Evolutionary conservation across 1,140 invertebrate species (phyloP).

Genomic region (Pachypsylla venusta): DNA sequence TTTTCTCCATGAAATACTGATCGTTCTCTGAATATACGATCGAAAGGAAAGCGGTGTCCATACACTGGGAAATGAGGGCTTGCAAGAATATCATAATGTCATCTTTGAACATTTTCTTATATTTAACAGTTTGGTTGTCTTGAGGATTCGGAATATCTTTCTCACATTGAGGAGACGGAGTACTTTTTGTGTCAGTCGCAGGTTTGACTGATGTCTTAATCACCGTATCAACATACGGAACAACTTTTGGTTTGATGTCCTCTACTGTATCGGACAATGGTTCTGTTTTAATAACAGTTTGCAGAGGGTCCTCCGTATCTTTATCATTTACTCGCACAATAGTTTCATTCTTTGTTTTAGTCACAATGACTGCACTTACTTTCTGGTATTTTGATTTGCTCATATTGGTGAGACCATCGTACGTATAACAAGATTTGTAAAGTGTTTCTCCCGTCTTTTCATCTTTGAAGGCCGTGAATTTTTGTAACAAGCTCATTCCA

Average conservation of each 20-base stretch:
- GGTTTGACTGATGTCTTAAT: too few species aligned
- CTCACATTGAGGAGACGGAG: too few species aligned
- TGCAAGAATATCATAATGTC: conserved; percentile 1
- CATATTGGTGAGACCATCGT: background rate
- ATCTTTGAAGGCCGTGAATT: background rate
- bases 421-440: background rate
- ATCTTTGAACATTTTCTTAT: conserved; percentile 2
- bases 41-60: background rate
- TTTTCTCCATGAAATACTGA: conserved; percentile 5
- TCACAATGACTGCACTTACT: background rate
- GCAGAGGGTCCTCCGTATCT: too few species aligned
- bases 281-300: too few species aligned
- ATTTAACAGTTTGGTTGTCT: background rate
- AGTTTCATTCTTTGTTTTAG: background rate
- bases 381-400: background rate
- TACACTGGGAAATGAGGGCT: background rate
- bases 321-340: background rate
- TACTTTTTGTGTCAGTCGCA: too few species aligned
- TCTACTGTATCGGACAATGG: too few species aligned
- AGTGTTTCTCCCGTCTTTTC: background rate
- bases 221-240: too few species aligned
- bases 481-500: background rate
- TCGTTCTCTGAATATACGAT: background rate
- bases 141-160: background rate
- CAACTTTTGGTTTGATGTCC: too few species aligned